phyloP scores from a whole-genome alignment of 1,140 invertebrate species.

The Leptinotarsa lineolata region DNA sequence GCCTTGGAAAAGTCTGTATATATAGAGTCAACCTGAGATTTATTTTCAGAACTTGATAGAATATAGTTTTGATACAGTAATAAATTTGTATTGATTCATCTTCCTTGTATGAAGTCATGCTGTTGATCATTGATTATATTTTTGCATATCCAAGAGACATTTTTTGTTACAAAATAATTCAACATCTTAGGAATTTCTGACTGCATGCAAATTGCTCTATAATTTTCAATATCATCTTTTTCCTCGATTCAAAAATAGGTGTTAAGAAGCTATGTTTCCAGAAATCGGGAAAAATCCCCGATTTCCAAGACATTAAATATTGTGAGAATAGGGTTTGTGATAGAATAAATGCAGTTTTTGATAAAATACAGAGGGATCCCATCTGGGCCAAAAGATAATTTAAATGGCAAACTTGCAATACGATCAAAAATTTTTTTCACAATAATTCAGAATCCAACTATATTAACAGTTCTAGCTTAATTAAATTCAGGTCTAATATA shows the following conservation, averaged over 20 bases:
- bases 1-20: too few species aligned
- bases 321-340: too few species aligned
- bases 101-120: conserved; percentile 15
- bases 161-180: conserved; percentile 4
- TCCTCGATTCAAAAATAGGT: conserved; percentile 14
- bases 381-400: too few species aligned
- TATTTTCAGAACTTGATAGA: conserved; percentile 15
- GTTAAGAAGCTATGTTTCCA: conserved; percentile 17
- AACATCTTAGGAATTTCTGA: conserved; percentile 8
- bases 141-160: conserved; percentile 6
- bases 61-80: conserved; percentile 10
- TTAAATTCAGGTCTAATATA: neutral
- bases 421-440: neutral
- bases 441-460: neutral
- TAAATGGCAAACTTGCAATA: neutral
- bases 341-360: too few species aligned
- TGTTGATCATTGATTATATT: conserved; percentile 17
- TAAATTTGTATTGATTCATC: conserved; percentile 9
- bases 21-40: conserved; percentile 11
- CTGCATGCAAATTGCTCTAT: conserved; percentile 17
- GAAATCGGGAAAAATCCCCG: conserved; percentile 11
- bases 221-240: conserved; percentile 17
- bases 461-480: conserved; percentile 6
- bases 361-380: too few species aligned
- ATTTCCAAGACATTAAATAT: neutral